Conservation (phyloP, 2,113 vertebrate species). For the Lepisosteus osseus region DNA sequence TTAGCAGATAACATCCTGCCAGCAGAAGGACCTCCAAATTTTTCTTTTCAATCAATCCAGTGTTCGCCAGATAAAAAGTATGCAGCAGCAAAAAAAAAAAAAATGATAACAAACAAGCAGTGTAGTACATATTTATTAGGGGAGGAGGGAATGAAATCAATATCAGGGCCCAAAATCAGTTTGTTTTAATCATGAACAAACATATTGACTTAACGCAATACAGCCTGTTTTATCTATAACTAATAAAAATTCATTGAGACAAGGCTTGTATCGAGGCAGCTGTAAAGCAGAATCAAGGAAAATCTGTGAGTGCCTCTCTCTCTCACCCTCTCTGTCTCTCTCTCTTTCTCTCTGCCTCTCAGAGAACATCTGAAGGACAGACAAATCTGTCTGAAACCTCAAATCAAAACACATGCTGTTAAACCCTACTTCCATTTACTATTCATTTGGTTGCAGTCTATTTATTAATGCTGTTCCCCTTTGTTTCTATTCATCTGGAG, state of each 20-base stretch:
- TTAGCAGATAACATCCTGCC: slow-evolving; percentile 45
- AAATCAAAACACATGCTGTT: slow-evolving; percentile 66
- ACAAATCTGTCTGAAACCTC: slow-evolving; percentile 59
- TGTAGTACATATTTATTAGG: slow-evolving; percentile 47
- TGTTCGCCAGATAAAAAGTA: slow-evolving; percentile 39
- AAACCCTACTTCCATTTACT: slow-evolving; percentile 53
- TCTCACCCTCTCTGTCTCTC: slow-evolving; percentile 26
- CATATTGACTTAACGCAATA: slow-evolving; percentile 64
- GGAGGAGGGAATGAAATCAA: slow-evolving; percentile 48
- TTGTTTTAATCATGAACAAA: slow-evolving; percentile 66
- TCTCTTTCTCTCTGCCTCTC: slow-evolving; percentile 10
- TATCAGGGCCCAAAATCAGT: slow-evolving; percentile 53
- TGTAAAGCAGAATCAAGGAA: slow-evolving; percentile 54
- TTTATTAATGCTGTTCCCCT: slow-evolving; percentile 71
- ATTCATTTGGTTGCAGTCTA: slow-evolving; percentile 67
- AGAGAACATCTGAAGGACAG: slow-evolving; percentile 52
- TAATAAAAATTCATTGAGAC: slow-evolving; percentile 72
- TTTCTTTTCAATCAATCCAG: slow-evolving; percentile 31
- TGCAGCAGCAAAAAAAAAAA: slow-evolving; percentile 20
- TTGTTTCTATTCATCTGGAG: slow-evolving; percentile 62
- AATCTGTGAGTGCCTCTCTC: slow-evolving; percentile 32
- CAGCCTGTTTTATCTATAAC: slow-evolving; percentile 56
- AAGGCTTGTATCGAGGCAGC: slow-evolving; percentile 47
- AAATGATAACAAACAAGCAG: slow-evolving; percentile 47
- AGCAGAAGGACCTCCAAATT: slow-evolving; percentile 47